A percentile compares a stretch with the other conserved stretches of the same genome.
phyloP scores from a whole-genome alignment of 2,113 vertebrate genomes.

The Neoarius graeffei region DNA sequence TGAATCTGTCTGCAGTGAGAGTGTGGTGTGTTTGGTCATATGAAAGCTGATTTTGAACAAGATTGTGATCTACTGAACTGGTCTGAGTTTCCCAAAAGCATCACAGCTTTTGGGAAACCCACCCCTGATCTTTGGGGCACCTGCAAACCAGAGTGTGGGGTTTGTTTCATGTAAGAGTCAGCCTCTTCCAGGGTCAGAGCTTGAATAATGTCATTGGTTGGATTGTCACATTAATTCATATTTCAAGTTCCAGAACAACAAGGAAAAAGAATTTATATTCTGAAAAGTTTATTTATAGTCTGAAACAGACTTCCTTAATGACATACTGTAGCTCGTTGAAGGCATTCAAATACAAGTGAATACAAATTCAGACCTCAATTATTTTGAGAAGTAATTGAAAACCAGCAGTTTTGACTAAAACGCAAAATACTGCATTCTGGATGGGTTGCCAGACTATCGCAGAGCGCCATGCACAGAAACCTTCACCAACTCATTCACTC shows the following conservation, averaged over 20 bases:
- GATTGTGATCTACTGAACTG: not conserved
- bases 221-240: not conserved
- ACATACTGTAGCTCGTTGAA: not conserved
- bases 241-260: not conserved
- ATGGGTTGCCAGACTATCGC: not conserved
- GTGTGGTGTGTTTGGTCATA: not conserved
- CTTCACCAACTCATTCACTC: not conserved
- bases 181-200: not conserved
- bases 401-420: not conserved
- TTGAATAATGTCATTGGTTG: not conserved
- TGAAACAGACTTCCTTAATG: not conserved
- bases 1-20: not conserved
- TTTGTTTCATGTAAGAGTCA: not conserved
- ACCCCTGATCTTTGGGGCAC: no score
- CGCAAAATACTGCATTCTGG: not conserved
- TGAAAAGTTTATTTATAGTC: not conserved
- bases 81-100: not conserved
- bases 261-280: not conserved
- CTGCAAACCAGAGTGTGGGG: not conserved
- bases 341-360: not conserved
- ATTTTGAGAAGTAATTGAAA: not conserved
- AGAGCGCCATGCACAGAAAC: not conserved
- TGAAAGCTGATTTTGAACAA: not conserved
- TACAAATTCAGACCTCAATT: not conserved
- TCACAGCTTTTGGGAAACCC: no score